Conservation (phyloP, 2,888 invertebrate species). For the Tetropium fuscum region DNA sequence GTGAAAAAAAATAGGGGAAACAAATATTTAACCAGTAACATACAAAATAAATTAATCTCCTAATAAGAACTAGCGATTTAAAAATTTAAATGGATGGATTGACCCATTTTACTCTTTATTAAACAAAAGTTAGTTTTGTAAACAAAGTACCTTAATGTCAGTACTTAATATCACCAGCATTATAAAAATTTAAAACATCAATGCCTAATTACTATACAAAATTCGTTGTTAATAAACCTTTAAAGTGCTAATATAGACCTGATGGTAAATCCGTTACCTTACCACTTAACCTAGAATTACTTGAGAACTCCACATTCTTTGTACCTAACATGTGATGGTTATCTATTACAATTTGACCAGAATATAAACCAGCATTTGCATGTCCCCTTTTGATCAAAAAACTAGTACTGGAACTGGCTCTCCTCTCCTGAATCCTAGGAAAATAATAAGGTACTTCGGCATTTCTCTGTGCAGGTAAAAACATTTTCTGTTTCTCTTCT, state of each 20-base stretch:
- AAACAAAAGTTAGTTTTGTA: too few species aligned
- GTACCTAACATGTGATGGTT: constrained; percentile 53
- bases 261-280: constrained; percentile 82
- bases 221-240: constrained; percentile 36
- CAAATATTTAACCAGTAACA: too few species aligned
- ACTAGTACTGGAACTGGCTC: constrained; percentile 63
- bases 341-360: constrained; percentile 68
- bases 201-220: constrained; percentile 2
- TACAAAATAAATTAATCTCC: too few species aligned
- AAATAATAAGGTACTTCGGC: constrained; percentile 64
- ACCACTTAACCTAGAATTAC: constrained; percentile 60
- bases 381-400: constrained; percentile 75
- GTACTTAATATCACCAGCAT: too few species aligned
- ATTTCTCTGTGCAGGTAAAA: constrained; percentile 54
- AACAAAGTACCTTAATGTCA: too few species aligned
- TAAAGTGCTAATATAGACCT: constrained; percentile 72
- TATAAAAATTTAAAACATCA: too few species aligned
- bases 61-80: too few species aligned
- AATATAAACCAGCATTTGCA: constrained; percentile 75
- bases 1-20: too few species aligned
- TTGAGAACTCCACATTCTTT: constrained; percentile 49
- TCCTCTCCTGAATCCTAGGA: constrained; percentile 63
- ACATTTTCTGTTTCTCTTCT: constrained; percentile 64
- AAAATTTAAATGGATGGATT: too few species aligned
- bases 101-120: too few species aligned